These are phyloP conservation scores for Acleris laterana DNA, from an alignment of 2,888 invertebrate species.

Conservation along the genomic window DNA sequence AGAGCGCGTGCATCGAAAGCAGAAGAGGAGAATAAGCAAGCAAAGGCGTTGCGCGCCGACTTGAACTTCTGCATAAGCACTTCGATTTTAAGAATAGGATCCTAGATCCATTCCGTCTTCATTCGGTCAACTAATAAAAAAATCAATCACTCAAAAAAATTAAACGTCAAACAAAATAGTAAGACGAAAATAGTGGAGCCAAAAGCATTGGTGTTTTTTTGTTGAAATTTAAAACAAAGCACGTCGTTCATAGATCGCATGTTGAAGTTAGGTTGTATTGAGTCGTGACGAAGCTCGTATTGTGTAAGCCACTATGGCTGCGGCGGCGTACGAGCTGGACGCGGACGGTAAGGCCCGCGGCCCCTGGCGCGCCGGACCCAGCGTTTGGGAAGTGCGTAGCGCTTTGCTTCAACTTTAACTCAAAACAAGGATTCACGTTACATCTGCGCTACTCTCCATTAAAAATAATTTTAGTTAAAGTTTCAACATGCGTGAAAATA, in stretches of 20 bases:
- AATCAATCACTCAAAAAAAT: conserved; percentile 22
- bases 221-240: conserved; percentile 21
- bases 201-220: conserved; percentile 40
- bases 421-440: neutral
- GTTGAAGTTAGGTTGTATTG: conserved; percentile 24
- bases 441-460: too few species aligned
- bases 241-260: conserved; percentile 17
- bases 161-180: conserved; percentile 36
- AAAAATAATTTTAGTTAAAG: too few species aligned
- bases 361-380: conserved; percentile 5
- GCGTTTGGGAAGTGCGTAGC: neutral
- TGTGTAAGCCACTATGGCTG: conserved; percentile 61
- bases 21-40: too few species aligned
- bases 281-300: conserved; percentile 36
- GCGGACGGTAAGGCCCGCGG: conserved; percentile 66
- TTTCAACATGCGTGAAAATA: too few species aligned
- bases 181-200: conserved; percentile 56
- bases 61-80: too few species aligned
- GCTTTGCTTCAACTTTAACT: conserved; percentile 1
- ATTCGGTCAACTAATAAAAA: conserved; percentile 14
- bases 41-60: too few species aligned
- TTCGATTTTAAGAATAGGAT: too few species aligned
- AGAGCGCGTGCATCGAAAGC: too few species aligned
- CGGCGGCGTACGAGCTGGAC: conserved; percentile 73
- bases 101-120: neutral